Base-by-base conservation (phyloP, 2,888 invertebrate species). In the Ophion ventricosus region DNA sequence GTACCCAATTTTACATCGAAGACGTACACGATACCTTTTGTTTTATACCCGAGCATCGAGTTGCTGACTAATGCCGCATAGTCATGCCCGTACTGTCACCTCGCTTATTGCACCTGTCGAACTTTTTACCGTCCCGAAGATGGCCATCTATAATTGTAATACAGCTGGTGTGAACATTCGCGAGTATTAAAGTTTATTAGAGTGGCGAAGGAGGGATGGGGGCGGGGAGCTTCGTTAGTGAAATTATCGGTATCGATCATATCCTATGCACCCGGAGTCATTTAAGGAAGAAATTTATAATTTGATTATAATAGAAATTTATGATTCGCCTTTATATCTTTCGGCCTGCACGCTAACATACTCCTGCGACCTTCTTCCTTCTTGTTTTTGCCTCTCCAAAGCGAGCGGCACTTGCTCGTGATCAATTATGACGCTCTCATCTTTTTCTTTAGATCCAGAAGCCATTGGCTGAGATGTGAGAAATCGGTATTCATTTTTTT, bases 21-120 rank as follows among this genome's bases (percentile, higher is more conserved):
- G 35, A 35, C 8, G 35, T 35, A 35, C 5, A 35, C 35, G 4
- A 35, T 35, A 4, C 7, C 35, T 35, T 35, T 35, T 8, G 35
- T 35, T 35, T 35, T 35, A 7, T 35, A 7, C 35, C 5, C 35
- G 35, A 35, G 35, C 35, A 35, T 35, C 35, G 35, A 35, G 35
- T 35, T 8, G 35, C 35, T 35, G 7, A 35, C 35, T 8, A 2
- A 35, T 35, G 8, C 35, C 35, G 35, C 35, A 35, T 35, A 35
- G 35, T 35, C 35, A 54, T 25, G 25, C 54, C 54, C 54, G 54
- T n/a, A 54, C 26, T 63, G 14, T 63, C 26, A 64, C 35, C 5
- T 11, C 23, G 10, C 25, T 17, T 25, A 77, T 61, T 61, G 72
- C 83, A 80, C 80, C 80, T 83, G 80, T 80, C 66, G 64, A 73